phyloP scores from a whole-genome alignment of 2,113 vertebrate genomes.

The Corythornis madagascariensis region DNA sequence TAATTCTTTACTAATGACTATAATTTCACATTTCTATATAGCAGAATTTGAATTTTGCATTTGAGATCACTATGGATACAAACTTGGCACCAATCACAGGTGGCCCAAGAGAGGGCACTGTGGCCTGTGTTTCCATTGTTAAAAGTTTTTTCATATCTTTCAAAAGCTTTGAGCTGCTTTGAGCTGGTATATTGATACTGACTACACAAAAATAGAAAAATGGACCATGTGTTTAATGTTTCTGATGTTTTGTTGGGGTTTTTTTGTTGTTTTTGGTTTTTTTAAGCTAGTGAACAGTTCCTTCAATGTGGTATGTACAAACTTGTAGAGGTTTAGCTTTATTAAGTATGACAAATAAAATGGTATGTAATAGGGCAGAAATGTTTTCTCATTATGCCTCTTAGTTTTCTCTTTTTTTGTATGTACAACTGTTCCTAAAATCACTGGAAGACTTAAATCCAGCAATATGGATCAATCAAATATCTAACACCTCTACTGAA shows the following conservation, averaged over 20 bases:
- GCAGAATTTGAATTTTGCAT: background rate
- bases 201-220: background rate
- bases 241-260: background rate
- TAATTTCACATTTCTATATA: background rate
- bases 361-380: slow-evolving; percentile 14
- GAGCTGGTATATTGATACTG: background rate
- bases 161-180: background rate
- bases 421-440: background rate
- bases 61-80: background rate
- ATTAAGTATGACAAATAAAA: slow-evolving; percentile 29
- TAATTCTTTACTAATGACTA: background rate
- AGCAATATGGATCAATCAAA: background rate
- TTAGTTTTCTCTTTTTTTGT: background rate
- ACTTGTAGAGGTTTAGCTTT: slow-evolving; percentile 33
- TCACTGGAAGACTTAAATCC: background rate
- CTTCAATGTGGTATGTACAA: background rate
- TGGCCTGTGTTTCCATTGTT: background rate
- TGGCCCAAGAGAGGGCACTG: background rate
- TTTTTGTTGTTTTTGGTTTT: background rate
- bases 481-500: background rate
- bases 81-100: background rate
- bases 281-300: background rate
- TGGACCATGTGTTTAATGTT: background rate
- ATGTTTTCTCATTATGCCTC: background rate
- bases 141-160: background rate